phyloP scores from a whole-genome alignment of 2,888 invertebrate species.

The Hartigia nigra region DNA sequence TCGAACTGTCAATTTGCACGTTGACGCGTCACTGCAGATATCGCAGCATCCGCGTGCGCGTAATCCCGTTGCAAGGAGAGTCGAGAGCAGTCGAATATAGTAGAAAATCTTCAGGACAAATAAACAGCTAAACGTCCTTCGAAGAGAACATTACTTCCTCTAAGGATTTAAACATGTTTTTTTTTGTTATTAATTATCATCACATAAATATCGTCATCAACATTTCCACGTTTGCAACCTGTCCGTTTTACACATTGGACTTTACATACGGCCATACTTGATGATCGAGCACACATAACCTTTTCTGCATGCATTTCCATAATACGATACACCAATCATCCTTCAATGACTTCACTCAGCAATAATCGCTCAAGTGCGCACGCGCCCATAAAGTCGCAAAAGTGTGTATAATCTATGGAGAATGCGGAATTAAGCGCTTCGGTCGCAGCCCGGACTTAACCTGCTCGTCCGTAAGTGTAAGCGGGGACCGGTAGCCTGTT shows the following conservation, averaged over 20 bases:
- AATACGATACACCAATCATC: not conserved
- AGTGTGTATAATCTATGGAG: conserved; percentile 35
- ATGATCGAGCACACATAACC: not conserved
- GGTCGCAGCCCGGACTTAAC: conserved; percentile 28
- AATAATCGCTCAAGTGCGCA: not conserved
- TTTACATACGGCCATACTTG: too few species aligned
- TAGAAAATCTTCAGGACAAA: not conserved
- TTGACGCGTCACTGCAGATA: not conserved
- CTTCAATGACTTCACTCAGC: not conserved
- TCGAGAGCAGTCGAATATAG: not conserved
- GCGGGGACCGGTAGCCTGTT: not conserved
- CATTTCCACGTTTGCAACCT: not conserved
- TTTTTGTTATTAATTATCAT: not conserved
- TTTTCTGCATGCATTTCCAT: not conserved
- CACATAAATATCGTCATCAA: not conserved
- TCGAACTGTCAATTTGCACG: not conserved
- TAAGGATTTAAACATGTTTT: too few species aligned
- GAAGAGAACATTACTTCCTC: not conserved
- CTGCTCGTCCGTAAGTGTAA: not conserved
- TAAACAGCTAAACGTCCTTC: not conserved
- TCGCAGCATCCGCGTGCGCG: not conserved
- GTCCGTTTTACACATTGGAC: not conserved
- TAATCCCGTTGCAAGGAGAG: not conserved
- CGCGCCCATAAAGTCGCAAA: conserved; percentile 16
- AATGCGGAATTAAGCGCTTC: conserved; percentile 43